Conservation (phyloP, 2,797 vertebrate genomes). For the Poeciliopsis turneri region DNA sequence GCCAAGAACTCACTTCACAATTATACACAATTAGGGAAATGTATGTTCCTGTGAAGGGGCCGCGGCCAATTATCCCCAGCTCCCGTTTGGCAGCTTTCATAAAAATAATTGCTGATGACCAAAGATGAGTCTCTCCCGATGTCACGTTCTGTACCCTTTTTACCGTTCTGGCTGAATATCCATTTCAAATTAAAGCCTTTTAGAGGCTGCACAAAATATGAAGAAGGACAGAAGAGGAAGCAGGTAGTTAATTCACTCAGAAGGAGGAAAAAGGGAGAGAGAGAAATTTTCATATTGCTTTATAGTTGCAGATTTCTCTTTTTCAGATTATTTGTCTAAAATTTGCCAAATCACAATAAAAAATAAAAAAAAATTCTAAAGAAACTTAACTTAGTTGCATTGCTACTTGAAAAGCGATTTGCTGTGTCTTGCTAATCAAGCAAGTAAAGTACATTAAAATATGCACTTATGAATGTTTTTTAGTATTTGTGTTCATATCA, state of each 20-base stretch:
- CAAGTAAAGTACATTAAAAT: not conserved
- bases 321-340: not conserved
- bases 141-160: conserved; percentile 29
- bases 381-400: not conserved
- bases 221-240: conserved; percentile 14
- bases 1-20: conserved; percentile 81
- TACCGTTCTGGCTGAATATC: conserved; percentile 58
- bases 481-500: not conserved
- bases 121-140: conserved; percentile 61
- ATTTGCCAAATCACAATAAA: not conserved
- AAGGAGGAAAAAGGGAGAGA: not conserved
- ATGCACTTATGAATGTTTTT: not conserved
- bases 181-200: conserved; percentile 71
- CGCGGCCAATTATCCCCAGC: conserved; percentile 74
- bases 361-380: not conserved
- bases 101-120: conserved; percentile 81
- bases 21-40: conserved; percentile 84
- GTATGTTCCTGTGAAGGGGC: conserved; percentile 78
- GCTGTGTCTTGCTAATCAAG: not conserved
- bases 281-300: not conserved
- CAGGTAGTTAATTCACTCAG: not conserved
- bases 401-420: not conserved
- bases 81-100: conserved; percentile 80
- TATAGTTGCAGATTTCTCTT: not conserved
- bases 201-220: conserved; percentile 30